Evolutionary conservation across 2,888 invertebrate species (phyloP).

Genomic region (Pollenia labialis): DNA sequence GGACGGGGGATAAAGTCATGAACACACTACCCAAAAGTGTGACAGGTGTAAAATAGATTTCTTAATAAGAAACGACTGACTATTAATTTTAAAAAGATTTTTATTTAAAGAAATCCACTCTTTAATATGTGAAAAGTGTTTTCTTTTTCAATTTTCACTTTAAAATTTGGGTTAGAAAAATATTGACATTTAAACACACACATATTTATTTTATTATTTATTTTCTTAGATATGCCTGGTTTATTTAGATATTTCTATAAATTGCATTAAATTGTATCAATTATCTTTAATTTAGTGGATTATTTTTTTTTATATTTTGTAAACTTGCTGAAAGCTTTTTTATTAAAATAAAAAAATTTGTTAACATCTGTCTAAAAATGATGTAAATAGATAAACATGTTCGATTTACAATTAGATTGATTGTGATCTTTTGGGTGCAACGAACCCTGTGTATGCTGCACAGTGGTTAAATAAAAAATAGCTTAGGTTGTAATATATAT

Average conservation of each 20-base stretch:
- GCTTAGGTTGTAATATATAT: background rate
- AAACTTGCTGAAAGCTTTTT: slow-evolving; percentile 61
- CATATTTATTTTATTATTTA: background rate
- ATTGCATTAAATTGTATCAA: background rate
- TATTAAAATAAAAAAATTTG: slow-evolving; percentile 31
- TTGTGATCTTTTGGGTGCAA: slow-evolving; percentile 30
- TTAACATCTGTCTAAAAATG: slow-evolving; percentile 20
- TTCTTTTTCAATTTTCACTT: slow-evolving; percentile 1
- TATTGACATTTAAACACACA: background rate
- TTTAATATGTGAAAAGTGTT: slow-evolving; percentile 1
- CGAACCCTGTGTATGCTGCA: background rate
- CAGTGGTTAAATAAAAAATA: background rate
- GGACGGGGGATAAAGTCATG: background rate
- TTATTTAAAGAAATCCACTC: too few species aligned
- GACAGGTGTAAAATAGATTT: slow-evolving; percentile 13
- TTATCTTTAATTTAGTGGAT: slow-evolving; percentile 23
- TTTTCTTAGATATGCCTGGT: slow-evolving; percentile 7
- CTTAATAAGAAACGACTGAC: background rate
- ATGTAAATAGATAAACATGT: slow-evolving; percentile 54
- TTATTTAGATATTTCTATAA: background rate
- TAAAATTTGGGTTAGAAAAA: slow-evolving; percentile 29
- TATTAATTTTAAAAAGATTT: background rate
- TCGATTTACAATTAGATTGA: slow-evolving; percentile 40
- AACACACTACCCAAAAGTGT: background rate
- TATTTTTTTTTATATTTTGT: slow-evolving; percentile 14